Conservation (phyloP, 1,140 invertebrate genomes). For the Drosophila hydei region DNA sequence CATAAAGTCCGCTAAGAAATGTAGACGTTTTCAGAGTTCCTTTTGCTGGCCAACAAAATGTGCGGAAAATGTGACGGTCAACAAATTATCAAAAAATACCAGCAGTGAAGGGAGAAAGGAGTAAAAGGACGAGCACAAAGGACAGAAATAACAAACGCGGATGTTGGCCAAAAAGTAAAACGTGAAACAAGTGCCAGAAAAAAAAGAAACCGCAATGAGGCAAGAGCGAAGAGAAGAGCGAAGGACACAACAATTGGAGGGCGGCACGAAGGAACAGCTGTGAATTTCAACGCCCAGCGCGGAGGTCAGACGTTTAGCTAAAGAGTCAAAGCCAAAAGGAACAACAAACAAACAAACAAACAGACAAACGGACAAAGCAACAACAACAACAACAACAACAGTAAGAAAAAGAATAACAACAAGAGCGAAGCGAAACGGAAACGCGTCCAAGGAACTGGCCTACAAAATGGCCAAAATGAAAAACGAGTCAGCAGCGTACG, state of each 20-base stretch:
- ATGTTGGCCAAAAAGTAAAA: constrained; percentile 15
- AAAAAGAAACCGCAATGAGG: constrained; percentile 1
- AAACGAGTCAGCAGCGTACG: constrained; percentile 2
- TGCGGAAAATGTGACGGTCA: constrained; percentile 73
- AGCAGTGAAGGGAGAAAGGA: constrained; percentile 12
- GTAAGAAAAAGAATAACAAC: constrained; percentile 3
- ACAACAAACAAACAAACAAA: constrained; percentile 13
- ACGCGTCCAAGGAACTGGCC: constrained; percentile 42
- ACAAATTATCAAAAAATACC: constrained; percentile 70
- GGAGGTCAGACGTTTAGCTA: constrained; percentile 37
- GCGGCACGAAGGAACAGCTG: constrained; percentile 51
- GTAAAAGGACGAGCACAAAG: constrained; percentile 13
- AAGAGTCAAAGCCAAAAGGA: constrained; percentile 32
- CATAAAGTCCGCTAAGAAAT: constrained; percentile 52
- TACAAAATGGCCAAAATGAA: constrained; percentile 46
- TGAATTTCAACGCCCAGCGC: constrained; percentile 45
- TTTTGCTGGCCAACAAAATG: constrained; percentile 45
- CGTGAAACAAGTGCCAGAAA: constrained; percentile 35
- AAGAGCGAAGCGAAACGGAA: constrained; percentile 37
- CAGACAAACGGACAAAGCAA: constrained; percentile 1
- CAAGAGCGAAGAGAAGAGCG: not conserved
- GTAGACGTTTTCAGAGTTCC: constrained; percentile 45
- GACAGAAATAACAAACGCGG: constrained; percentile 19
- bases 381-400: constrained; percentile 17
- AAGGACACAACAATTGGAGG: constrained; percentile 6